phyloP scores from a whole-genome alignment of 2,888 invertebrate genomes.

The Rhamphomyia laevipes region DNA sequence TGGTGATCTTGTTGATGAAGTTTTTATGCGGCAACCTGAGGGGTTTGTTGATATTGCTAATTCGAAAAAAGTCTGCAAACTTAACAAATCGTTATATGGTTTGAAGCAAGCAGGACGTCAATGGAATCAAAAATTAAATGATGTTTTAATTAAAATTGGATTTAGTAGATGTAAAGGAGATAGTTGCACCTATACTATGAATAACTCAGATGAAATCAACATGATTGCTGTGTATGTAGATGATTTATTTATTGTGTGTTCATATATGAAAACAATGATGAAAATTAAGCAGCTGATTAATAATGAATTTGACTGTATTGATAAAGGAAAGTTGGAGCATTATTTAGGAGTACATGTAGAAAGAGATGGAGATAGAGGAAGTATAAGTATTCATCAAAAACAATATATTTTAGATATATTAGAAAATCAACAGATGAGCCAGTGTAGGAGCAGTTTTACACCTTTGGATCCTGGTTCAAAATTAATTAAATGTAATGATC shows the following conservation, averaged over 20 bases:
- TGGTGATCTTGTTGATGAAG: slow-evolving; percentile 11
- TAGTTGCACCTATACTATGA: not conserved
- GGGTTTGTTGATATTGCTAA: too few species aligned
- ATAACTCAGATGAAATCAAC: not conserved
- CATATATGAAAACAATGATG: not conserved
- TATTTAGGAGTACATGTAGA: too few species aligned
- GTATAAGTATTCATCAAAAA: too few species aligned
- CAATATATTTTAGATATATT: too few species aligned
- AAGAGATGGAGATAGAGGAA: too few species aligned
- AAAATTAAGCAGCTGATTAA: not conserved
- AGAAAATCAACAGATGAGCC: not conserved
- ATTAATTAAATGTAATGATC: slow-evolving; percentile 1
- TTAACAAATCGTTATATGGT: slow-evolving; percentile 5
- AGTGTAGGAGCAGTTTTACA: slow-evolving; percentile 4
- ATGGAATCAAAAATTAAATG: not conserved
- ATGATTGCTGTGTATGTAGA: slow-evolving; percentile 2
- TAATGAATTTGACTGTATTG: not conserved
- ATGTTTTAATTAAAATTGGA: slow-evolving; percentile 1
- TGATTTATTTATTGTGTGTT: not conserved
- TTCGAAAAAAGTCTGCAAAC: too few species aligned
- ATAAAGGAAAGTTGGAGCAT: not conserved
- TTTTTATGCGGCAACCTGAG: slow-evolving; percentile 12
- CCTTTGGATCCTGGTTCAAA: slow-evolving; percentile 7
- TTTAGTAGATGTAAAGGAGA: slow-evolving; percentile 2
- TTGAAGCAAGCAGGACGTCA: slow-evolving; percentile 2